These are phyloP conservation scores for Gerris buenoi DNA, from an alignment of 1,140 invertebrate species.

Conservation along the genomic window DNA sequence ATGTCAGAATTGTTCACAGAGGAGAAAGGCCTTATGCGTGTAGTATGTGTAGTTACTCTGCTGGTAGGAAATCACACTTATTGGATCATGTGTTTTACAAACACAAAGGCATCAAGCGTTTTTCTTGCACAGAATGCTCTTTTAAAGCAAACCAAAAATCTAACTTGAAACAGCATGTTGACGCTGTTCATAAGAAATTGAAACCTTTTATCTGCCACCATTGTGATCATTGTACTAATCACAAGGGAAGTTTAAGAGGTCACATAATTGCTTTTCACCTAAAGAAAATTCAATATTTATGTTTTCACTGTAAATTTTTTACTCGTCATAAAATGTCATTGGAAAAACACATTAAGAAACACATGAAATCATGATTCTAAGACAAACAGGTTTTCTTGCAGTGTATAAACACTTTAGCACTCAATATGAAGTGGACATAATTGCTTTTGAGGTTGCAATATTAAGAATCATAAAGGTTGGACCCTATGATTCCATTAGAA, in stretches of 20 bases:
- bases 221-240: not conserved
- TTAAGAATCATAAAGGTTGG: no score
- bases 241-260: not conserved
- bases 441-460: no score
- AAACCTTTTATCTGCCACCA: not conserved
- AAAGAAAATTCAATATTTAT: no score
- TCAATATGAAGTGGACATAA: no score
- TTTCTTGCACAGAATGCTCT: not conserved
- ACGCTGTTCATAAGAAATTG: not conserved
- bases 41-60: not conserved
- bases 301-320: no score
- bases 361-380: no score
- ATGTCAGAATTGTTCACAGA: not conserved
- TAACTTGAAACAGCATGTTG: not conserved
- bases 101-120: not conserved
- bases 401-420: no score
- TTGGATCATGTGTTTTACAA: not conserved
- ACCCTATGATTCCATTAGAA: no score
- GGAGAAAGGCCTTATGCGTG: not conserved
- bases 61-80: not conserved
- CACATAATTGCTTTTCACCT: not conserved
- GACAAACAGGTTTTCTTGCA: no score
- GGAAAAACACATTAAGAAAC: no score
- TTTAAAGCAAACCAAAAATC: not conserved
- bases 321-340: no score